Evolutionary conservation across 2,888 invertebrate species (phyloP), one percentile per base, ranked within the genome.

Genomic region (Rhopalosiphum nymphaeae): DNA sequence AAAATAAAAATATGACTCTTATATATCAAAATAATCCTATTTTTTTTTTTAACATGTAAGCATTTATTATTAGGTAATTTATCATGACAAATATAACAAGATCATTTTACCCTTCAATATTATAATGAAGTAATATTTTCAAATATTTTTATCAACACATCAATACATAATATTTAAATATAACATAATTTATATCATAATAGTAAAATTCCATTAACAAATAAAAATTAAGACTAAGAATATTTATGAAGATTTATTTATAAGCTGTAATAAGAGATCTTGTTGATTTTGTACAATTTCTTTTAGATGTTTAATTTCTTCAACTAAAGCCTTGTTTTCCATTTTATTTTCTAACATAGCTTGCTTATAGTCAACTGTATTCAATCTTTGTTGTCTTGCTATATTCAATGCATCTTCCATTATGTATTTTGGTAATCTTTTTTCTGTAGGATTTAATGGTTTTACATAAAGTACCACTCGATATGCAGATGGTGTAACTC

Each of bases 401-500:
- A 98, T 97, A 95, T 98, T 98, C 95, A 98, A 97, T 25, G 98
- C 98, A 3, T 97, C 97, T 96, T 97, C 97, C 95, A 98, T 97
- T 95, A 98, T 97, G 95, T 98, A 98, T 94, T 97, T 96, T 0
- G 98, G 98, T 87, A 98, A 96, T 88, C 98, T 96, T 95, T 97
- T 98, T 95, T 98, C 98, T 95, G 98, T 97, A 0, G 98, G 98
- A 96, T 98, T 98, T 93, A 98, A 96, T 0, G 98, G 98, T 95
- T 98, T 98, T 0, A 98, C 98, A 95, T 98, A 98, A 67, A 98
- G 96, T 0, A 98, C 98, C 0, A 98, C 98, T 95, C 98, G 96
- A 95, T 98, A 97, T 0, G 98, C 98, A 95, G 98, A 97, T 0
- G 98, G 98, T 0, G 98, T 97, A 0, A 98, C 97, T 90, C 98